phyloP scores from a whole-genome alignment of 2,888 invertebrate genomes.

The Heteropelma amictum region DNA sequence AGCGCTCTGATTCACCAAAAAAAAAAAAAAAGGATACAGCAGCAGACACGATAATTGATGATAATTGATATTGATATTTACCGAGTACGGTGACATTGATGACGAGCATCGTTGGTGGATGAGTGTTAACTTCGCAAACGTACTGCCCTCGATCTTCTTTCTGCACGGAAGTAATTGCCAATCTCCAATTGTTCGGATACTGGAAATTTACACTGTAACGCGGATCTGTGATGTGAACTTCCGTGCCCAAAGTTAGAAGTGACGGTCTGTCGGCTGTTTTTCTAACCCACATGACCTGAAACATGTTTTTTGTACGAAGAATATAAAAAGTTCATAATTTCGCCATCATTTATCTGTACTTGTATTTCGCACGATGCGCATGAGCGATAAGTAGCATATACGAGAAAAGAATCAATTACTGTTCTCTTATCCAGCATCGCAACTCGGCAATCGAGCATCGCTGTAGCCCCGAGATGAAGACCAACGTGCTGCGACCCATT shows the following conservation, averaged over 20 bases:
- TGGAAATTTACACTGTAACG: slow-evolving; percentile 84
- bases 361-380: not conserved
- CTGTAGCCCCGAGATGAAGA: slow-evolving; percentile 83
- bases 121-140: slow-evolving; percentile 90
- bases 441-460: slow-evolving; percentile 83
- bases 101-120: slow-evolving; percentile 87
- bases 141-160: slow-evolving; percentile 86
- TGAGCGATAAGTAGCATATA: not conserved
- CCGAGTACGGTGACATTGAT: slow-evolving; percentile 87
- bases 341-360: not conserved
- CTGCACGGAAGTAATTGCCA: slow-evolving; percentile 85
- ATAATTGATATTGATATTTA: slow-evolving; percentile 76
- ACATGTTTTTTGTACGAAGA: not conserved
- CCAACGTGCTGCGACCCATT: slow-evolving; percentile 81
- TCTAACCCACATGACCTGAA: slow-evolving; percentile 85
- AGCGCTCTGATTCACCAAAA: not conserved
- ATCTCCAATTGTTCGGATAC: slow-evolving; percentile 86
- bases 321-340: not conserved
- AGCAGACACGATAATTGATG: too few relatives aligned
- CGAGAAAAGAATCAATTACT: slow-evolving; percentile 75
- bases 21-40: too few relatives aligned
- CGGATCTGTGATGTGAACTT: slow-evolving; percentile 83
- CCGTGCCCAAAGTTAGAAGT: slow-evolving; percentile 83
- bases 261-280: slow-evolving; percentile 83
- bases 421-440: slow-evolving; percentile 86